These are phyloP conservation scores for Tortrix viridana DNA, from an alignment of 2,888 invertebrate species.

Conservation along the genomic window DNA sequence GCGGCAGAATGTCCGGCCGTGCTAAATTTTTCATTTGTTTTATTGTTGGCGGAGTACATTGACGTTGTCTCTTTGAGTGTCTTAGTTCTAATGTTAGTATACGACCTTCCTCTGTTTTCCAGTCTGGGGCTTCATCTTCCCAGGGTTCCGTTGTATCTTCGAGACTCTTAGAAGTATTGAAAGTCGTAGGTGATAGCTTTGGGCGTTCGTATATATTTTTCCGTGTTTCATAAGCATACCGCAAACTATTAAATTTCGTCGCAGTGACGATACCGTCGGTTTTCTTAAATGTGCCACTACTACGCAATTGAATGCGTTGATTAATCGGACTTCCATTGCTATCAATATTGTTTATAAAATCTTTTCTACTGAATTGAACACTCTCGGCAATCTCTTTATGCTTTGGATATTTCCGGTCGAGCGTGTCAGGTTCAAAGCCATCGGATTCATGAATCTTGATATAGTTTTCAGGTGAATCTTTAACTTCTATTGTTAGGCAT, in stretches of 20 bases:
- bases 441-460: conserved; percentile 91
- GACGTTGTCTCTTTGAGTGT: conserved; percentile 89
- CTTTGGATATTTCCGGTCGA: conserved; percentile 89
- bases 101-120: conserved; percentile 84
- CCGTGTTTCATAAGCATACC: conserved; percentile 89
- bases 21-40: conserved; percentile 76
- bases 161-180: conserved; percentile 61
- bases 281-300: conserved; percentile 89
- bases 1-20: conserved; percentile 88
- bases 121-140: conserved; percentile 63
- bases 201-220: conserved; percentile 75
- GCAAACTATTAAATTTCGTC: conserved; percentile 86
- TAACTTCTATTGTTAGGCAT: conserved; percentile 92
- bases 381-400: conserved; percentile 62
- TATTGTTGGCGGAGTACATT: conserved; percentile 79
- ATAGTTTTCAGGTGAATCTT: conserved; percentile 91
- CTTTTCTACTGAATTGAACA: conserved; percentile 65
- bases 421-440: conserved; percentile 93
- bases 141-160: conserved; percentile 59
- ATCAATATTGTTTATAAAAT: conserved; percentile 63
- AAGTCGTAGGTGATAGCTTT: conserved; percentile 60
- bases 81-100: conserved; percentile 88
- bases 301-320: conserved; percentile 86
- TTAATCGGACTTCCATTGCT: conserved; percentile 51
- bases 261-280: conserved; percentile 64